Evolutionary conservation across 2,888 invertebrate genomes (phyloP).

Genomic region (Eledone cirrhosa): DNA sequence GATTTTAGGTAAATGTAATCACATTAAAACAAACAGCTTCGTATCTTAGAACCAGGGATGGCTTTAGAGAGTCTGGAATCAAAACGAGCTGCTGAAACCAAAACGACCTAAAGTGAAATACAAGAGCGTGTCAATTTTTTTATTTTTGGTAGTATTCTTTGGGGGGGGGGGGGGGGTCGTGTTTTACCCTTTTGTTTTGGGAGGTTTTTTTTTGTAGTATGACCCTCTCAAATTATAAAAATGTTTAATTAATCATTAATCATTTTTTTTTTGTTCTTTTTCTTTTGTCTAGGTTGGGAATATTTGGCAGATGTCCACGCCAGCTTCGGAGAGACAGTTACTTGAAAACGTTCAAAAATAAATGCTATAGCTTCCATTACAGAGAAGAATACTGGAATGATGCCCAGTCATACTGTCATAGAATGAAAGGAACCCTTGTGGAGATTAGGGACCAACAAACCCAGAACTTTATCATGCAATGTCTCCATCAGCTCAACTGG

Average conservation of each 20-base stretch:
- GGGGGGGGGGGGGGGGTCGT: too few species aligned
- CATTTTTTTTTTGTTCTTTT: too few species aligned
- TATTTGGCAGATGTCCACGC: conserved; percentile 29
- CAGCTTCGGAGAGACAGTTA: conserved; percentile 31
- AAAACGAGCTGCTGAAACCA: neutral
- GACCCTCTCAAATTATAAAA: too few species aligned
- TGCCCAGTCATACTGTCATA: conserved; percentile 44
- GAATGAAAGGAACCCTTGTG: conserved; percentile 48
- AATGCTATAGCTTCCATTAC: conserved; percentile 51
- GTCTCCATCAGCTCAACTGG: conserved; percentile 43
- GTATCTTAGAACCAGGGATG: too few species aligned
- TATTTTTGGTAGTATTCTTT: too few species aligned
- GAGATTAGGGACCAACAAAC: conserved; percentile 43
- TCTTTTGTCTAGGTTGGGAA: neutral
- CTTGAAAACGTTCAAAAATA: conserved; percentile 31
- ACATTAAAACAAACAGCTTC: too few species aligned
- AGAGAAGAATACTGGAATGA: conserved; percentile 47
- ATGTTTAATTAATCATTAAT: neutral
- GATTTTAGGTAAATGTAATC: too few species aligned
- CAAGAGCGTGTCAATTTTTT: too few species aligned
- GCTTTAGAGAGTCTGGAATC: too few species aligned
- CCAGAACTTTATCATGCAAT: conserved; percentile 43
- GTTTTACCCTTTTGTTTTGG: neutral
- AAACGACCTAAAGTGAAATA: neutral
- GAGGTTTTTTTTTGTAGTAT: too few species aligned